Conservation (phyloP, 2,888 invertebrate genomes). For the Machimus rusticus region DNA sequence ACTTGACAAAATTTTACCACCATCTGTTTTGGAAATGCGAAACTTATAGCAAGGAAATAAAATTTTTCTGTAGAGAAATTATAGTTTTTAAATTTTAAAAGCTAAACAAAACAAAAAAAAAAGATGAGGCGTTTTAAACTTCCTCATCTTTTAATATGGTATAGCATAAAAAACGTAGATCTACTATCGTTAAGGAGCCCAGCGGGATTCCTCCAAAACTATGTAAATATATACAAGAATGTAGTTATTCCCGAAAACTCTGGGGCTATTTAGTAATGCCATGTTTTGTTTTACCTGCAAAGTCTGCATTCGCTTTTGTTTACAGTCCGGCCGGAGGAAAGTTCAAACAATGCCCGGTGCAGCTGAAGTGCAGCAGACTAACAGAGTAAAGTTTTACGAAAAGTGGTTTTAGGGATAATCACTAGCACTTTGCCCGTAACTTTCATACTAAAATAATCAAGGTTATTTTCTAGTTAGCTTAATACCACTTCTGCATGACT, state of each 20-base stretch:
- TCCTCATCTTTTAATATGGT: no score
- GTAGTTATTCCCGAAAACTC: not conserved
- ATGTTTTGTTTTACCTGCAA: not conserved
- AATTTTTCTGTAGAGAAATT: no score
- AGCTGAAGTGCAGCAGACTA: not conserved
- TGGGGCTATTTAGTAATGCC: not conserved
- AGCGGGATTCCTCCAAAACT: not conserved
- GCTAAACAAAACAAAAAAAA: no score
- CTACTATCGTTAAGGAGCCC: not conserved
- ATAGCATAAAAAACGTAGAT: not conserved
- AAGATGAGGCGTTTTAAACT: no score
- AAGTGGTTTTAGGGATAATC: not conserved
- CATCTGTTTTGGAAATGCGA: no score
- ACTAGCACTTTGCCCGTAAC: not conserved
- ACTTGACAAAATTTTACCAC: no score
- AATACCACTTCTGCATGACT: not conserved
- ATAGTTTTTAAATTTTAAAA: no score
- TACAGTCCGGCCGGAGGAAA: not conserved
- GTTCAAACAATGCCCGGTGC: not conserved
- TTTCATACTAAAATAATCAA: not conserved
- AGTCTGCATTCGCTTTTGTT: not conserved
- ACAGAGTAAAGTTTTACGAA: not conserved
- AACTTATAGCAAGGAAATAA: no score
- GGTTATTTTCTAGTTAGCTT: not conserved
- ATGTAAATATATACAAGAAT: not conserved